Conservation (phyloP, 1,140 invertebrate species). For the Ceratina australensis region DNA sequence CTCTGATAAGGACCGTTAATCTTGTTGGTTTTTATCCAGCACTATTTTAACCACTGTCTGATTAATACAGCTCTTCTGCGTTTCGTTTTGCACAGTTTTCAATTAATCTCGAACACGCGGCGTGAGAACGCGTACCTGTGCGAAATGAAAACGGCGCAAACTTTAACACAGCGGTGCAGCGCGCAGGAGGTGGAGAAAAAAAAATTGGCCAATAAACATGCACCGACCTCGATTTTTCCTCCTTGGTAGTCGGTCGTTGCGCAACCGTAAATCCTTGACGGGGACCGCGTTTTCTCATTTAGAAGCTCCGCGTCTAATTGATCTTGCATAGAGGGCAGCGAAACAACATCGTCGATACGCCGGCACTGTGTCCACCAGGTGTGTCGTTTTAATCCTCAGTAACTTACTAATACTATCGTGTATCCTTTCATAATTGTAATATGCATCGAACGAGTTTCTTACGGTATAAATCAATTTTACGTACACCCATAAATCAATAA, state of each 20-base stretch:
- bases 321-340: not conserved
- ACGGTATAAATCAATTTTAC: too few species aligned
- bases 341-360: constrained; percentile 6
- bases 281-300: constrained; percentile 46
- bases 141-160: constrained; percentile 3
- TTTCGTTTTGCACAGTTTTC: too few species aligned
- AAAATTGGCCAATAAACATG: constrained; percentile 33
- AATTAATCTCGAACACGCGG: too few species aligned
- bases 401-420: too few species aligned
- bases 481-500: too few species aligned
- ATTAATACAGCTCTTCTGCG: too few species aligned
- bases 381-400: too few species aligned
- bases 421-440: too few species aligned
- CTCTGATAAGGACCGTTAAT: too few species aligned
- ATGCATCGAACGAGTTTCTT: too few species aligned
- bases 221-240: constrained; percentile 49
- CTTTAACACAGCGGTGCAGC: not conserved
- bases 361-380: constrained; percentile 21
- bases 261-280: constrained; percentile 54
- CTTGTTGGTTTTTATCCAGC: too few species aligned
- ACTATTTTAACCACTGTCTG: too few species aligned
- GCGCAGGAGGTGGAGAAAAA: not conserved
- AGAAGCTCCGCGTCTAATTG: constrained; percentile 52
- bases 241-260: constrained; percentile 27
- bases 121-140: not conserved